Evolutionary conservation across 53 echinoderm and acorn worm species (phyloP), one percentile per base, ranked within the genome.

Genomic region (Hippasteria phrygiana): DNA sequence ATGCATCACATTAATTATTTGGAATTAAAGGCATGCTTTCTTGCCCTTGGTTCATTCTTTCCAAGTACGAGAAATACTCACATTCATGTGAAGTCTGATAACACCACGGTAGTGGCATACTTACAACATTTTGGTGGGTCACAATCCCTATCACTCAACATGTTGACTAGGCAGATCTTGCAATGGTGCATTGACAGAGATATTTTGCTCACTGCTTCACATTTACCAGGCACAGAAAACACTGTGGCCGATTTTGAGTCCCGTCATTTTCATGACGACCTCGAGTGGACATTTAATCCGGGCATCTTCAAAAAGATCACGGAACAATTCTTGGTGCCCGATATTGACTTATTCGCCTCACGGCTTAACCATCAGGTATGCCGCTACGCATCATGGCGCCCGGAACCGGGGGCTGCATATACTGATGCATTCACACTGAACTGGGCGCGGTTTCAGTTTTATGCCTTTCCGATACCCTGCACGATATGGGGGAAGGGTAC

Each of bases 321-420:
- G 20, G 34, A 18, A 64, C n/a, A 80, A 3, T 89, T 31, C 22
- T 43, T 37, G 3, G 10, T 26, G 32, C 89, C 89, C 0, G 80
- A 89, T 18, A 80, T 89, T 43, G 89, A 89, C 70, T 28, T 89
- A 5, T 93, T 93, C 72, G 89, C 93, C 3, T 89, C 84, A 13
- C 16, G 93, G 34, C 38, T 93, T 28, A 93, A 89, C 51, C n/a
- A 36, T 0, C 89, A 93, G 56, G 43, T 93, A 6, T 35, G 24
- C 12, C 33, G 12, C 37, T 93, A 86, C 37, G 73, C 87, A 27
- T 81, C 88, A 8, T 89, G 88, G 92, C 33, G 34, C 16, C 84
- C 89, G 18, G 89, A 92, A 10, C 89, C 92, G 12, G 45, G 37
- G 1, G 90, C 93, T 18, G 1, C 16, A 36, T 45, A 48, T 32